Percentiles rank a stretch among this genome's conserved stretches.
Evolutionary conservation across 2,797 vertebrate genomes (phyloP).

Genomic region (Masticophis lateralis): DNA sequence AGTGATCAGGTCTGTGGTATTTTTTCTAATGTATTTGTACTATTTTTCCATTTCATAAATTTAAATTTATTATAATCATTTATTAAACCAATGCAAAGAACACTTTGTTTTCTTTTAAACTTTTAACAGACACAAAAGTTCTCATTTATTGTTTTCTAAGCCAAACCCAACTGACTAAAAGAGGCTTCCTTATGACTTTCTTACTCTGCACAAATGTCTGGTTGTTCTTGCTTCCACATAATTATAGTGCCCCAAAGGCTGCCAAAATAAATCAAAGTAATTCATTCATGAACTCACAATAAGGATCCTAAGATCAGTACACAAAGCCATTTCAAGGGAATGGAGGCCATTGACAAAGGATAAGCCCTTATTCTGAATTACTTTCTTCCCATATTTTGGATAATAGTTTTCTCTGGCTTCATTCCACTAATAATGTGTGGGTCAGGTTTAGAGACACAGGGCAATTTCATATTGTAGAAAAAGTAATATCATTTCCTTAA

Average conservation of each 20-base stretch:
- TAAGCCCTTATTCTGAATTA: slow-evolving; percentile 53
- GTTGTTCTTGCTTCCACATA: slow-evolving; percentile 62
- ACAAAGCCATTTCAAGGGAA: slow-evolving; percentile 52
- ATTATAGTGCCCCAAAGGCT: slow-evolving; percentile 62
- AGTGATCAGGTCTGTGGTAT: neutral
- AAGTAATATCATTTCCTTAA: slow-evolving; percentile 43
- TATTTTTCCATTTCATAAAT: neutral
- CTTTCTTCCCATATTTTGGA: slow-evolving; percentile 38
- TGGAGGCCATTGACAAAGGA: slow-evolving; percentile 60
- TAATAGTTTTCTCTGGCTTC: slow-evolving; percentile 67
- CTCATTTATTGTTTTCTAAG: neutral
- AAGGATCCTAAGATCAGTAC: slow-evolving; percentile 59
- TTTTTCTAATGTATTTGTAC: neutral
- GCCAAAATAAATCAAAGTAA: slow-evolving; percentile 68
- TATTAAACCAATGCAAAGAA: neutral
- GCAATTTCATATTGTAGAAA: slow-evolving; percentile 54
- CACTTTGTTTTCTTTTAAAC: neutral
- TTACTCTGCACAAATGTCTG: slow-evolving; percentile 51
- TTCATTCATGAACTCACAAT: slow-evolving; percentile 70
- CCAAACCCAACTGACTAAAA: neutral
- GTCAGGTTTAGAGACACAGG: slow-evolving; percentile 53
- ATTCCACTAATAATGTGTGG: slow-evolving; percentile 66
- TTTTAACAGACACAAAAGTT: neutral
- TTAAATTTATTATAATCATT: neutral
- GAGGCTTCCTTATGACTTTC: slow-evolving; percentile 25